Evolutionary conservation across 92 coral and sea anemone species (phyloP).

Genomic region (Ricordea florida): DNA sequence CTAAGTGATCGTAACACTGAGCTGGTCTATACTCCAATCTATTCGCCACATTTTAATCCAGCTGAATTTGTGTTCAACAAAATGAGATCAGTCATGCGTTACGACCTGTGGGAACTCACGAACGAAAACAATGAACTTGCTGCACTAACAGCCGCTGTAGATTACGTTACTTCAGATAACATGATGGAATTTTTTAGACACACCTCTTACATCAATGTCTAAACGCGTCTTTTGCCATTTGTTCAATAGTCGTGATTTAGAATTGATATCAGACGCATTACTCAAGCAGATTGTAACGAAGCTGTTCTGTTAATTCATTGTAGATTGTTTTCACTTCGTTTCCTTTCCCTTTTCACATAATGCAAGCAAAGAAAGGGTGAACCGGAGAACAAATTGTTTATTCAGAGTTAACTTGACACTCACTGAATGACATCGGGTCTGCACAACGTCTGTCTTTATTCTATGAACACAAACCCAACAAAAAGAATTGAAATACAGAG

Average conservation of each 20-base stretch:
- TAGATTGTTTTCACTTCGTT: no score
- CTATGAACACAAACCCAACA: no score
- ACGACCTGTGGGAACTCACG: slow-evolving; percentile 24
- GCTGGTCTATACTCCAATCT: slow-evolving; percentile 33
- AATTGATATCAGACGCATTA: no score
- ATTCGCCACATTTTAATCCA: slow-evolving; percentile 62
- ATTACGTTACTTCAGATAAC: not conserved
- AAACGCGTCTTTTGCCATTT: no score
- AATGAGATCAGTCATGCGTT: slow-evolving; percentile 47
- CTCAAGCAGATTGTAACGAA: no score
- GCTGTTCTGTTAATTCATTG: no score
- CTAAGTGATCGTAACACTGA: slow-evolving; percentile 6
- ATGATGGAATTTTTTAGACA: no score
- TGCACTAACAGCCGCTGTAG: not conserved
- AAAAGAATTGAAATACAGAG: not conserved
- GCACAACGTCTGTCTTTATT: not conserved
- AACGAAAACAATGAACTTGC: not conserved
- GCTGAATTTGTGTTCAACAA: slow-evolving; percentile 50
- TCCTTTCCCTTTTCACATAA: no score
- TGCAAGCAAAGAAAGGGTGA: not conserved
- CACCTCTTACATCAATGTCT: no score
- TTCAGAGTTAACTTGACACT: not conserved
- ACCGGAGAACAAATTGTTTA: not conserved
- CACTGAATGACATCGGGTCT: not conserved
- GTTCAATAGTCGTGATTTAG: no score